Conservation (phyloP, 2,888 invertebrate genomes). For the Caenorhabditis auriculariae region DNA sequence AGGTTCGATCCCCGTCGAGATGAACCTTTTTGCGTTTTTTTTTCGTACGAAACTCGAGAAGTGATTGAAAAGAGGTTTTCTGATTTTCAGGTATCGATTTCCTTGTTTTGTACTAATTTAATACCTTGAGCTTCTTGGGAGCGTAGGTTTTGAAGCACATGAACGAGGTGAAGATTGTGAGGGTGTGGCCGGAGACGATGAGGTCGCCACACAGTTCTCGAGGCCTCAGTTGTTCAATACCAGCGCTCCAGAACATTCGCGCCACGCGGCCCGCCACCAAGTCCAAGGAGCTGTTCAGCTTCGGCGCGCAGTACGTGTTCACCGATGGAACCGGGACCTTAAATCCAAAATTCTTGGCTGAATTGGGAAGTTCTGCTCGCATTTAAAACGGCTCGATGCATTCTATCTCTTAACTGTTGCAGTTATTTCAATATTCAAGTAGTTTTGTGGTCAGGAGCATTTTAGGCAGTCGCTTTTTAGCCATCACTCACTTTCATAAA, state of each 20-base stretch:
- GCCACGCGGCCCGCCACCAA: conserved; percentile 40
- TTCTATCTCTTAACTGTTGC: neutral
- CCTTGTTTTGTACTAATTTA: too few relatives aligned
- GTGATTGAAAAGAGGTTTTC: too few relatives aligned
- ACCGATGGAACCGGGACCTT: conserved; percentile 60
- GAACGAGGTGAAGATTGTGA: conserved; percentile 53
- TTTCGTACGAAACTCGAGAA: too few relatives aligned
- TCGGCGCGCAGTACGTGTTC: conserved; percentile 60
- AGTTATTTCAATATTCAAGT: too few relatives aligned
- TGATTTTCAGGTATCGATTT: too few relatives aligned
- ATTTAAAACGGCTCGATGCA: too few relatives aligned
- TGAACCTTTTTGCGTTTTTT: too few relatives aligned
- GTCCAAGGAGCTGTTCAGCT: conserved; percentile 31
- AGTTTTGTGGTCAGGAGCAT: too few relatives aligned
- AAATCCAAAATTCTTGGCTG: too few relatives aligned
- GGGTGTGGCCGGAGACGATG: conserved; percentile 61
- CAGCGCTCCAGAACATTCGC: conserved; percentile 59
- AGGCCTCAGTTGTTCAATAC: conserved; percentile 50
- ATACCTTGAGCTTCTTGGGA: conserved; percentile 46
- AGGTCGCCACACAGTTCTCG: conserved; percentile 59
- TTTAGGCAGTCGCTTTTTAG: too few relatives aligned
- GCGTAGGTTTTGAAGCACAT: conserved; percentile 52
- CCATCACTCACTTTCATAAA: too few relatives aligned
- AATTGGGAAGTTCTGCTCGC: neutral
- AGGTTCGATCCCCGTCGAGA: too few relatives aligned